These are phyloP conservation scores for Petrocephalus sullivani DNA, from an alignment of 2,797 vertebrate genomes.

Conservation along the genomic window DNA sequence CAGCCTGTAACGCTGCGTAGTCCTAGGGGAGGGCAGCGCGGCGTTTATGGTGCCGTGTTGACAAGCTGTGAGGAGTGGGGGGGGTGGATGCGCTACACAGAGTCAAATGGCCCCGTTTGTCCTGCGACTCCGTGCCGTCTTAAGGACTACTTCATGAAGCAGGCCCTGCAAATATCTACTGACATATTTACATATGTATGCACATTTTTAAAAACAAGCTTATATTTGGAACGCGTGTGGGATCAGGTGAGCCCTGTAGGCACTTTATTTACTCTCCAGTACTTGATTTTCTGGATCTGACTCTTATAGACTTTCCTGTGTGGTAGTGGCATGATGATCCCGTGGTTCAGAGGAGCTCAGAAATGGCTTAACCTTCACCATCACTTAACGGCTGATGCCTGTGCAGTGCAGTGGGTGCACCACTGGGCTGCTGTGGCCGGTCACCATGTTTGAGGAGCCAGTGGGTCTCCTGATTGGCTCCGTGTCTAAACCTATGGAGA, in stretches of 20 bases:
- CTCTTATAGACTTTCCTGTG: neutral
- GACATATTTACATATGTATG: neutral
- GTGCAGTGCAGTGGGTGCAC: neutral
- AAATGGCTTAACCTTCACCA: neutral
- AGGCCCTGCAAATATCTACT: neutral
- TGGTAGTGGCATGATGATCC: neutral
- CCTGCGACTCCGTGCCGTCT: neutral
- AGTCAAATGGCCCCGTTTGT: neutral
- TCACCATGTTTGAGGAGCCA: neutral
- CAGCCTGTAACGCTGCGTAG: neutral
- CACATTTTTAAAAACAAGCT: neutral
- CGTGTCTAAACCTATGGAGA: neutral
- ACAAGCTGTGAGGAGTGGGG: neutral
- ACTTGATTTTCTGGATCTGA: neutral
- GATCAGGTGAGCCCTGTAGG: neutral
- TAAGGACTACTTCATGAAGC: neutral
- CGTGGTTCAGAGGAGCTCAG: neutral
- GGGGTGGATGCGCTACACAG: neutral
- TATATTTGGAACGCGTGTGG: neutral
- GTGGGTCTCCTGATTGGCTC: neutral
- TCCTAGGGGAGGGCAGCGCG: neutral
- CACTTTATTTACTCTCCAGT: neutral
- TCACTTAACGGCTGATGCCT: neutral
- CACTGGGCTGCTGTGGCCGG: neutral
- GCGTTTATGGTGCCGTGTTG: conserved; percentile 1